Evolutionary conservation across 2,113 vertebrate species (phyloP).

Genomic region (Orycteropus afer): DNA sequence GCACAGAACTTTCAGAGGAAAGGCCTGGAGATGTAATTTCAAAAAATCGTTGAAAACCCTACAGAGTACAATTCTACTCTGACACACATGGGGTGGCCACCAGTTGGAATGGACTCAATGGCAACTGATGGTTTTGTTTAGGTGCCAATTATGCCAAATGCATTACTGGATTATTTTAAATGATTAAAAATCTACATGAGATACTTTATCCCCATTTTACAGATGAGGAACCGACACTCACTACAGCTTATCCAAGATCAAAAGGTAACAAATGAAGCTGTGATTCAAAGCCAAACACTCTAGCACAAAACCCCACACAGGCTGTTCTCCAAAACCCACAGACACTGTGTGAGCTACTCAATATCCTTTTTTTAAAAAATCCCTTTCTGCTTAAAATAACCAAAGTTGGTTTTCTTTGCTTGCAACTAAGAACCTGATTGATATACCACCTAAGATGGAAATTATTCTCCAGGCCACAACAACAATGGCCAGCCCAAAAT

Average conservation of each 20-base stretch:
- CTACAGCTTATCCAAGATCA: not conserved
- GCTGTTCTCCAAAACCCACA: not conserved
- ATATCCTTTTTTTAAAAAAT: not conserved
- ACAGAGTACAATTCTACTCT: not conserved
- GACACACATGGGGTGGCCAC: not conserved
- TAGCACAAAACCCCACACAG: not conserved
- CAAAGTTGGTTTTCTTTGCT: not conserved
- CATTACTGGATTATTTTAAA: conserved; percentile 43
- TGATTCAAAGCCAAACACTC: not conserved
- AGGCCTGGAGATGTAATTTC: not conserved
- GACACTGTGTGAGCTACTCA: not conserved
- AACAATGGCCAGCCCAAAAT: not conserved
- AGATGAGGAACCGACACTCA: not conserved
- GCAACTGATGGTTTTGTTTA: not conserved
- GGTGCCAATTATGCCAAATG: not conserved
- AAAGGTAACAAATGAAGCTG: not conserved
- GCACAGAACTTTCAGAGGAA: not conserved
- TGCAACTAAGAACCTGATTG: not conserved
- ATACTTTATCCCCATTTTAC: not conserved
- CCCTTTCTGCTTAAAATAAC: not conserved
- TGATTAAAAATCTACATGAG: not conserved
- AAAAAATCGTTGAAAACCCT: not conserved
- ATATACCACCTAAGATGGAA: not conserved
- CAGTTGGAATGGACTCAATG: not conserved
- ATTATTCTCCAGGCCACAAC: not conserved